Percentiles rank a stretch among this genome's conserved stretches.
phyloP scores from a whole-genome alignment of 35 echinoderm and acorn worm species.

The Strongylocentrotus purpuratus region DNA sequence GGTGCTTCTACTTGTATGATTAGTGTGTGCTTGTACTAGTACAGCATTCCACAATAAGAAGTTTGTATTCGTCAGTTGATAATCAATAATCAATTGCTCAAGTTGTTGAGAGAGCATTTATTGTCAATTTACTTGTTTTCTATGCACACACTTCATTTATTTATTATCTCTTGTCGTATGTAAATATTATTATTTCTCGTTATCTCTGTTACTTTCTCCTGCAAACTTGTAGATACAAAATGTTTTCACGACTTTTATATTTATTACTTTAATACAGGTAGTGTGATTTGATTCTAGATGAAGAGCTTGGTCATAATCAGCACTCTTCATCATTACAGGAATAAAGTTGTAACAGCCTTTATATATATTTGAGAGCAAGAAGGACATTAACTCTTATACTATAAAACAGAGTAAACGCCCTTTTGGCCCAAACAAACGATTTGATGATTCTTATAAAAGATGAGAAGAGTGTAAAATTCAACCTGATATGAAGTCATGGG shows the following conservation, averaged over 20 bases:
- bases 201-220: background rate
- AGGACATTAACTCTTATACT: too few relatives aligned
- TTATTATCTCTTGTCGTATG: background rate
- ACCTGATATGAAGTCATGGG: too few relatives aligned
- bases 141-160: background rate
- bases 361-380: too few relatives aligned
- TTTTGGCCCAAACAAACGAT: too few relatives aligned
- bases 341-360: too few relatives aligned
- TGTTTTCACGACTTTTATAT: background rate
- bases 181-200: background rate
- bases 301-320: too few relatives aligned
- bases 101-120: background rate
- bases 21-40: background rate
- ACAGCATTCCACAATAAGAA: background rate
- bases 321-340: too few relatives aligned
- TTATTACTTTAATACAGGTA: too few relatives aligned
- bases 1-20: background rate
- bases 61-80: background rate
- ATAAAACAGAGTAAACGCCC: too few relatives aligned
- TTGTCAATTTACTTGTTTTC: background rate
- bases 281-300: too few relatives aligned
- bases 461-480: too few relatives aligned
- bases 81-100: background rate
- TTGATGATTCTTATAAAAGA: too few relatives aligned
- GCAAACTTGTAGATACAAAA: background rate